A percentile compares a stretch with the other conserved stretches of the same genome.
Conservation (phyloP, 2,888 invertebrate species). For the Nymphalis c-album region DNA sequence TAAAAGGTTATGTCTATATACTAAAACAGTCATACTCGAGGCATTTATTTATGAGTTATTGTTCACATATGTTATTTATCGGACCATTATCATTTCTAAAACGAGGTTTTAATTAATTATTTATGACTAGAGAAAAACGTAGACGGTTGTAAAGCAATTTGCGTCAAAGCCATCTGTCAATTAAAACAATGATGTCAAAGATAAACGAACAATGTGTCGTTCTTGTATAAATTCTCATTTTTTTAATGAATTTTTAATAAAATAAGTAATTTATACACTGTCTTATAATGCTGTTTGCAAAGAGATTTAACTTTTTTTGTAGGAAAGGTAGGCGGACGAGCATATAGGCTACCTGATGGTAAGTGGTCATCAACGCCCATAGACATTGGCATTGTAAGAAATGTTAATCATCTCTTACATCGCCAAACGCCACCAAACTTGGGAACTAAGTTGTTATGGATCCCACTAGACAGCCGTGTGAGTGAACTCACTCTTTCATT, state of each 20-base stretch:
- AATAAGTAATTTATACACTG: too few species aligned
- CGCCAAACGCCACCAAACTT: too few species aligned
- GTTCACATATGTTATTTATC: slow-evolving; percentile 23
- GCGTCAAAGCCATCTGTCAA: slow-evolving; percentile 11
- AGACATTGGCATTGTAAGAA: too few species aligned
- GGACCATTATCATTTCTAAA: slow-evolving; percentile 17
- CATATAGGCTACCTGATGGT: too few species aligned
- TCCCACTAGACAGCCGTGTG: too few species aligned
- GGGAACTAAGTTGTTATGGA: too few species aligned
- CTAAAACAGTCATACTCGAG: slow-evolving; percentile 7
- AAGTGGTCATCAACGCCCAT: too few species aligned
- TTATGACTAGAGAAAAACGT: slow-evolving; percentile 10
- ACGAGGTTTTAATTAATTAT: slow-evolving; percentile 20
- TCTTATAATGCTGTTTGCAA: too few species aligned
- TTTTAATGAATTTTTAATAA: neutral
- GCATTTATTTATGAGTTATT: slow-evolving; percentile 24
- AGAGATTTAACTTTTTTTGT: too few species aligned
- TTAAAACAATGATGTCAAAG: slow-evolving; percentile 4
- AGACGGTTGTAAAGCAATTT: slow-evolving; percentile 8
- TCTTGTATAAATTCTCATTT: neutral
- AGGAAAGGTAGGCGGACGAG: too few species aligned
- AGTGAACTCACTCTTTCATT: too few species aligned
- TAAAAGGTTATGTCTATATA: slow-evolving; percentile 13
- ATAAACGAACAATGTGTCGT: neutral
- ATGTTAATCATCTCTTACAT: too few species aligned